phyloP scores from a whole-genome alignment of 2,113 vertebrate species.

The Syngnathoides biaculeatus region DNA sequence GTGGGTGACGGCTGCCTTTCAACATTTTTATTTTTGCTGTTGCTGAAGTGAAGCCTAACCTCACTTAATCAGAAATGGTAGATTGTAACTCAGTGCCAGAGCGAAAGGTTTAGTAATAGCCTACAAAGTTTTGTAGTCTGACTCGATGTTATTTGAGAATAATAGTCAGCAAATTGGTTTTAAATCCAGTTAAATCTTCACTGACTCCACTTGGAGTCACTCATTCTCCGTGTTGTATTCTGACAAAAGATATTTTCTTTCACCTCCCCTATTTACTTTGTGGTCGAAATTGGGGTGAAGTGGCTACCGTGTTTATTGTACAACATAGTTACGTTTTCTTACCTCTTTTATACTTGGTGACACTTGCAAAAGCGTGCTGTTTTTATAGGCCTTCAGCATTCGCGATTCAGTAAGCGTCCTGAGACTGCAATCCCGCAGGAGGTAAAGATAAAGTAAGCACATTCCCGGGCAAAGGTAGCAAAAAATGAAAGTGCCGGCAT shows the following conservation, averaged over 20 bases:
- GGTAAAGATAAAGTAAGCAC: conserved; percentile 25
- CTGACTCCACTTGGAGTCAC: neutral
- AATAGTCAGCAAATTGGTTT: neutral
- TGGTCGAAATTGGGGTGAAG: neutral
- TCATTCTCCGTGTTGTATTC: neutral
- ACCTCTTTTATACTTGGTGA: conserved; percentile 4
- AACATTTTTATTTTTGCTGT: neutral
- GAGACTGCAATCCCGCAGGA: conserved; percentile 24
- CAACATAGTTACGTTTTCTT: neutral
- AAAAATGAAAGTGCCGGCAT: conserved; percentile 31
- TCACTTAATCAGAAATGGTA: neutral
- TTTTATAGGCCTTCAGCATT: conserved; percentile 5
- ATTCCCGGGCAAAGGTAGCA: conserved; percentile 26
- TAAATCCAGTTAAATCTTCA: neutral
- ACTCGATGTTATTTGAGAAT: neutral
- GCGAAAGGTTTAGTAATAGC: neutral
- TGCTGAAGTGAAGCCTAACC: neutral
- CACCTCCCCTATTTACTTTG: neutral
- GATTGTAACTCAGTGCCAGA: neutral
- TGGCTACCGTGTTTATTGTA: neutral
- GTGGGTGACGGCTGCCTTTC: no score
- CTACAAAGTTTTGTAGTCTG: no score
- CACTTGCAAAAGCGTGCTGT: neutral
- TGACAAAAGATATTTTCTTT: neutral
- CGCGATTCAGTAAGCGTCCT: conserved; percentile 16